Base-by-base conservation (phyloP, 2,797 vertebrate species). In the Argentina silus region DNA sequence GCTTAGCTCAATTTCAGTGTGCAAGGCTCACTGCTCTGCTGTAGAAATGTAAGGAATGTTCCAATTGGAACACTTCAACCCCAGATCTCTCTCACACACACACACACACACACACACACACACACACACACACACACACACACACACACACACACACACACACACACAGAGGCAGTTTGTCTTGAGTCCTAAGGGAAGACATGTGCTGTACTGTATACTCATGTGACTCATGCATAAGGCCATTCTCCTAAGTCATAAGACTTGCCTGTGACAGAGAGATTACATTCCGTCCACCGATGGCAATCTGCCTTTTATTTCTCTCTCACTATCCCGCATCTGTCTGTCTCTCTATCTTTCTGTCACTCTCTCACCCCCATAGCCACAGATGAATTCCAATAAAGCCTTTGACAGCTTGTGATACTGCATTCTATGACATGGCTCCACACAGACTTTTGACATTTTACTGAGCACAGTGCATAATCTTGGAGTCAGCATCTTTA, bases 401-500 rank as follows among this genome's bases (percentile, higher is more conserved):
- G n/a, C n/a, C n/a, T n/a, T n/a, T n/a, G n/a, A n/a, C n/a, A n/a
- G n/a, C n/a, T n/a, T n/a, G n/a, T n/a, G n/a, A n/a, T n/a, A n/a
- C n/a, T n/a, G n/a, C n/a, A 36, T 36, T 36, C 27, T 36, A 36
- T 36, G 27, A 36, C 27, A 36, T 36, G 27, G 27, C 27, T 36
- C 27, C 50, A 45, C n/a, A 19, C 43, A 43, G 4, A 53, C 63
- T 61, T 81, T 75, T 82, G 83, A 80, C 85, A 83, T 86, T 86
- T 85, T 67, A 78, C 78, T 82, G 55, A 55, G 53, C 75, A 83
- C 69, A 23, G 56, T 69, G 51, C 67, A 73, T 19, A 6, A 53
- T 27, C 36, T 74, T 69, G 72, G 70, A 71, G 74, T 83, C 77
- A 78, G 75, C 78, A 75, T 72, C 70, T 83, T 86, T 83, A 85